Evolutionary conservation across 1,140 invertebrate genomes (phyloP), one percentile per base, ranked within the genome.

Genomic region (Calliopsis andreniformis): DNA sequence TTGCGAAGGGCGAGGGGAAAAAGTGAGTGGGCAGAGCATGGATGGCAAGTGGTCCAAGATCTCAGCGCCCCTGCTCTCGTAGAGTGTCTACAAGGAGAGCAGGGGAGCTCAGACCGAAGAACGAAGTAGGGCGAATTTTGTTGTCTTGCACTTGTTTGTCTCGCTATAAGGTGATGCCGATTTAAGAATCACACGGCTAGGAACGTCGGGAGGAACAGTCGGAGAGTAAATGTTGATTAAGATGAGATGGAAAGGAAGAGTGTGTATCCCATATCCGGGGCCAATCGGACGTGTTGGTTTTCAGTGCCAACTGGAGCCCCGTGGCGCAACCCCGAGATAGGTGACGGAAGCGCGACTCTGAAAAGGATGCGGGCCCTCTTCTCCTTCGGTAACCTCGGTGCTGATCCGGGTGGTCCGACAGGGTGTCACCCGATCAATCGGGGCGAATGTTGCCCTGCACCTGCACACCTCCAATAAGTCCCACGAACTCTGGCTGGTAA

Each of bases 271-370:
- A 67, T 76, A 71, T 78, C 45, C 79, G 85, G 84, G 85, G 85
- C 81, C 85, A 87, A 87, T 87, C 55, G 79, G 79, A 80, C 85
- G 80, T 87, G 85, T 83, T 79, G 85, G 77, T 84, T 93, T 85
- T 82, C 89, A 93, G 93, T 93, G 87, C 93, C 93, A 53, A 93
- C 91, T 73, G 82, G 82, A 84, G 55, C 68, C 82, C 69, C 80
- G 58, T 68, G 79, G 78, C 69, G 69, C 82, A 80, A 80, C 78
- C 73, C 67, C 73, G 82, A 83, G 81, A 84, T 84, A 85, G 62
- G 78, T 80, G 83, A 83, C 82, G 59, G 82, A 81, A 62, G 82
- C 82, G 81, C 82, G 80, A 83, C 81, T 49, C 59, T 58, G 72
- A 83, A 84, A 84, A 78, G 83, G 83, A 85, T 85, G 83, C 78